These are phyloP conservation scores for Oconnorella tubifera DNA, from an alignment of 2,888 invertebrate species.

Conservation along the genomic window DNA sequence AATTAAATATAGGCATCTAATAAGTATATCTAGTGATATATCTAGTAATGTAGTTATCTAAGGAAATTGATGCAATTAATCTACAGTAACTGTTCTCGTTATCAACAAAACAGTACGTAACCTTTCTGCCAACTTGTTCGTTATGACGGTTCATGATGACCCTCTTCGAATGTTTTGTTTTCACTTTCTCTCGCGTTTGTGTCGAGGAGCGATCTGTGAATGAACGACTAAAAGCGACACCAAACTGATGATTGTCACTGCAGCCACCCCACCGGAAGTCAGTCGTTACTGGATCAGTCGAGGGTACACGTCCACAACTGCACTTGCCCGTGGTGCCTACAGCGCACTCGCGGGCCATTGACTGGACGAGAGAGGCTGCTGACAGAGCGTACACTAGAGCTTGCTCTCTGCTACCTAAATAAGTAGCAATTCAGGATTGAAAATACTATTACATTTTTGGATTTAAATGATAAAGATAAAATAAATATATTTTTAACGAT, in stretches of 20 bases:
- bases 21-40: too few species aligned
- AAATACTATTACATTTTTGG: too few species aligned
- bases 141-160: slow-evolving; percentile 95
- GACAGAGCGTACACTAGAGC: slow-evolving; percentile 2
- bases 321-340: background rate
- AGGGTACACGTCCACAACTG: background rate
- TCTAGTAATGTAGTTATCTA: too few species aligned
- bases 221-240: slow-evolving; percentile 47
- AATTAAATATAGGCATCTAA: too few species aligned
- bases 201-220: slow-evolving; percentile 46
- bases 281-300: background rate
- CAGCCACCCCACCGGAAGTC: slow-evolving; percentile 63
- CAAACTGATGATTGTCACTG: slow-evolving; percentile 66
- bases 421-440: too few species aligned
- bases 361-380: background rate
- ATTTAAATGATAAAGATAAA: too few species aligned
- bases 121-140: slow-evolving; percentile 91
- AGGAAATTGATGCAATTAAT: too few species aligned
- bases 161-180: slow-evolving; percentile 72
- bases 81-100: too few species aligned
- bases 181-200: slow-evolving; percentile 8
- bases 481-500: too few species aligned
- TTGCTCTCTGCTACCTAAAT: slow-evolving; percentile 2
- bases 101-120: too few species aligned
- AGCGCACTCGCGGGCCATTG: background rate